These are phyloP conservation scores for Coendou prehensilis DNA, from an alignment of 2,797 vertebrate genomes.

Conservation along the genomic window DNA sequence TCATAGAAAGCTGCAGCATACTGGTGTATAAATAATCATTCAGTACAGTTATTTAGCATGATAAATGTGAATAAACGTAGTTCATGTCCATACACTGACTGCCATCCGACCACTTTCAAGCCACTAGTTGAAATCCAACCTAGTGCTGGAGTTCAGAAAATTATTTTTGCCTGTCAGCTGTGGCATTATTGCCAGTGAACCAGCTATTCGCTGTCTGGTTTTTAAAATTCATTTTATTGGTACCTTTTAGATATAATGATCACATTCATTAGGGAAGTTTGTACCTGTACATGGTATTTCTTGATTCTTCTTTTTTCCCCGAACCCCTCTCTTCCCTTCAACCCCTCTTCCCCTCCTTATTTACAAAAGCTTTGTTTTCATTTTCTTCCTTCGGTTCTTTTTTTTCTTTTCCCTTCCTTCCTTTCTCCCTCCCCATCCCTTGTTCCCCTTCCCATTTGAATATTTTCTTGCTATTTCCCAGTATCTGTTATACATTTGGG, in stretches of 20 bases:
- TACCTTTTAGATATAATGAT: background rate
- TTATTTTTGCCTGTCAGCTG: conserved; percentile 32
- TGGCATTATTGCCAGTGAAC: background rate
- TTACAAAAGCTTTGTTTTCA: background rate
- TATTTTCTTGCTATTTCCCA: background rate
- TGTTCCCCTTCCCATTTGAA: background rate
- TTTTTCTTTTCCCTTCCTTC: background rate
- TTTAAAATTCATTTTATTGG: background rate
- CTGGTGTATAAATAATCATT: conserved; percentile 12
- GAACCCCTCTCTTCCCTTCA: background rate
- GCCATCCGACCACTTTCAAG: background rate
- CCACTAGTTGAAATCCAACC: conserved; percentile 27
- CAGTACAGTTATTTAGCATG: background rate
- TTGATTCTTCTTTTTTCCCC: background rate
- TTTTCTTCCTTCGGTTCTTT: background rate
- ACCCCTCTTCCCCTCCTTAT: background rate
- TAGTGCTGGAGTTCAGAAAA: background rate
- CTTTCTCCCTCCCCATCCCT: background rate
- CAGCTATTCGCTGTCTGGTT: background rate
- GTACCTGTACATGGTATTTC: background rate
- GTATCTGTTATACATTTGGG: background rate
- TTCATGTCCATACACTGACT: background rate
- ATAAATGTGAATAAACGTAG: background rate
- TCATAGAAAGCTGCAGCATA: background rate
- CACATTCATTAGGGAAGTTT: background rate